Evolutionary conservation across 2,888 invertebrate species (phyloP).

Genomic region (Syrista parreyssii): DNA sequence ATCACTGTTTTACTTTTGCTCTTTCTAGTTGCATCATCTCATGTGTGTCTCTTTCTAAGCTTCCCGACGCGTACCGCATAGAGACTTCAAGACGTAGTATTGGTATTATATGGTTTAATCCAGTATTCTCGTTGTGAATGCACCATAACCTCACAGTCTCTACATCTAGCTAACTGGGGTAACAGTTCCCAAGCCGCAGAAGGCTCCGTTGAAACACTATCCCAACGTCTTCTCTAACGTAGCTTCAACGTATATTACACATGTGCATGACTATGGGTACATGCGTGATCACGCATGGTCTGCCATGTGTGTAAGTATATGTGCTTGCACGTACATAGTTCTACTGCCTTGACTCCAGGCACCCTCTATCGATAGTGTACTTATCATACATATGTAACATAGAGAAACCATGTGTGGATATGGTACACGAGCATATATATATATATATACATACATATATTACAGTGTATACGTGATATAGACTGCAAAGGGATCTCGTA

Average conservation of each 20-base stretch:
- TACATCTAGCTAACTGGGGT: conserved; percentile 50
- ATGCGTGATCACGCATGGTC: neutral
- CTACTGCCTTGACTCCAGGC: neutral
- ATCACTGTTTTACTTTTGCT: neutral
- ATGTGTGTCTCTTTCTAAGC: neutral
- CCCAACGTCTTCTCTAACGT: neutral
- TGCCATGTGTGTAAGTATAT: neutral
- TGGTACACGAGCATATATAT: neutral
- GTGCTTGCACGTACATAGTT: neutral
- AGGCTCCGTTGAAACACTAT: conserved; percentile 7
- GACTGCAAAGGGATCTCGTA: neutral
- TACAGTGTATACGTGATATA: neutral
- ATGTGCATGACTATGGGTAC: conserved; percentile 5
- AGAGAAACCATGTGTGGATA: neutral
- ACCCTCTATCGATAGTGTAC: neutral
- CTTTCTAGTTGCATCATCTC: neutral
- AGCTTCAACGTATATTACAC: neutral
- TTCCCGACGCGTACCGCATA: neutral
- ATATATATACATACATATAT: neutral
- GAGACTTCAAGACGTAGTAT: neutral
- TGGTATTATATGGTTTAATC: neutral
- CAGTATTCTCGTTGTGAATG: conserved; percentile 39
- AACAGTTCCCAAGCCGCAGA: conserved; percentile 50
- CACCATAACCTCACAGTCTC: conserved; percentile 50
- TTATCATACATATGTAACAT: neutral